Conservation (phyloP, 2,888 invertebrate species). For the Orchestes rusci region DNA sequence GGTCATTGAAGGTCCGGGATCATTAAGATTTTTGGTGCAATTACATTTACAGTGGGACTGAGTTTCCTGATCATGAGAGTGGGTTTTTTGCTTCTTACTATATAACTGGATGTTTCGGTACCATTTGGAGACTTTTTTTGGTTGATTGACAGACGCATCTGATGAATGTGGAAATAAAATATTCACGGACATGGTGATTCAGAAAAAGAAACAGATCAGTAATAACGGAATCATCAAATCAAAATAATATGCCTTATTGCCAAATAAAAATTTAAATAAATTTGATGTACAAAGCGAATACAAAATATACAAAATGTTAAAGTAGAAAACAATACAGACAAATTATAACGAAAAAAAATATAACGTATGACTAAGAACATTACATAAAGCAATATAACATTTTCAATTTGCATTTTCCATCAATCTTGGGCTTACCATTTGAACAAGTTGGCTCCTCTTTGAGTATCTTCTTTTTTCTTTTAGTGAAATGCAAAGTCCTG, state of each 20-base stretch:
- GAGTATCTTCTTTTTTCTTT: conserved; percentile 32
- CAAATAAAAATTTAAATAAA: too few relatives aligned
- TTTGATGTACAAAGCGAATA: too few relatives aligned
- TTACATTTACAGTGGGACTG: conserved; percentile 40
- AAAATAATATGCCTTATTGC: too few relatives aligned
- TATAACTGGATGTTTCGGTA: conserved; percentile 38
- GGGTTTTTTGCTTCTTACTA: conserved; percentile 37
- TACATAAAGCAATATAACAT: too few relatives aligned
- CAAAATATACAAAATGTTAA: too few relatives aligned
- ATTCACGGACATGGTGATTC: not conserved
- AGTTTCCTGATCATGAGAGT: conserved; percentile 20
- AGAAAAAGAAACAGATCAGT: too few relatives aligned
- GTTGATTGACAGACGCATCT: conserved; percentile 10
- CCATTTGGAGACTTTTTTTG: conserved; percentile 41
- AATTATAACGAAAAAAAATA: not conserved
- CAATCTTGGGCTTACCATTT: conserved; percentile 14
- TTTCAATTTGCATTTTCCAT: too few relatives aligned
- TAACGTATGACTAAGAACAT: not conserved
- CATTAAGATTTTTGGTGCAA: conserved; percentile 37
- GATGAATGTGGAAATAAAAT: not conserved
- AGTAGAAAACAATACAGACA: not conserved
- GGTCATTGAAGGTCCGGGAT: conserved; percentile 16
- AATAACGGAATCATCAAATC: too few relatives aligned
- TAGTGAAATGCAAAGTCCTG: conserved; percentile 36
- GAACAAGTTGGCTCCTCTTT: conserved; percentile 3